Percentiles rank a stretch among this genome's conserved stretches.
These are phyloP conservation scores for Acronicta alni DNA, from an alignment of 2,888 invertebrate genomes.

Conservation along the genomic window DNA sequence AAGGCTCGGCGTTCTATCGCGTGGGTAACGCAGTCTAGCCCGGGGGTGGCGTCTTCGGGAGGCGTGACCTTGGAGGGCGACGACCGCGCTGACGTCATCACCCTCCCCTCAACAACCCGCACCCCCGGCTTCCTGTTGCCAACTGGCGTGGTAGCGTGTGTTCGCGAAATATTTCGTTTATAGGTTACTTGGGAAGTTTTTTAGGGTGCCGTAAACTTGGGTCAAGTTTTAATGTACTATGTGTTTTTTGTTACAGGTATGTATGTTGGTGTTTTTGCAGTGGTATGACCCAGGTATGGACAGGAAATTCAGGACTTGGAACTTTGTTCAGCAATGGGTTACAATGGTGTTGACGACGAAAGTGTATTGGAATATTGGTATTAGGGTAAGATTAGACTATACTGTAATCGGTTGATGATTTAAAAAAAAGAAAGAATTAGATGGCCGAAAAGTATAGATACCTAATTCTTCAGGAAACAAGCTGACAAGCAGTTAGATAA, in stretches of 20 bases:
- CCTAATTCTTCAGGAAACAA: too few relatives aligned
- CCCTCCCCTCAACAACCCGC: slow-evolving; percentile 29
- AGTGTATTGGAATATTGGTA: too few relatives aligned
- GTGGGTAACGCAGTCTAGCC: slow-evolving; percentile 50
- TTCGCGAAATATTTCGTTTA: slow-evolving; percentile 52
- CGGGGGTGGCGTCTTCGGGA: slow-evolving; percentile 64
- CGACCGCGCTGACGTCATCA: slow-evolving; percentile 74
- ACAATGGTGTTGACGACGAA: too few relatives aligned
- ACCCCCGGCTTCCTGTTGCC: slow-evolving; percentile 62
- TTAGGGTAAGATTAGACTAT: too few relatives aligned
- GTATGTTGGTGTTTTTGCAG: slow-evolving; percentile 14
- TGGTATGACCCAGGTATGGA: too few relatives aligned
- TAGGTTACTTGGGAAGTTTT: slow-evolving; percentile 49
- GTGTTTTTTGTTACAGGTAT: slow-evolving; percentile 59
- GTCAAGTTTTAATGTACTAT: slow-evolving; percentile 41
- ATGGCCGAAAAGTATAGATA: too few relatives aligned
- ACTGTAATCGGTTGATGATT: too few relatives aligned
- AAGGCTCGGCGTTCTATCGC: slow-evolving; percentile 37
- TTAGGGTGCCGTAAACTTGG: slow-evolving; percentile 33
- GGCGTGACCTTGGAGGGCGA: slow-evolving; percentile 64
- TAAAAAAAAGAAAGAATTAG: too few relatives aligned
- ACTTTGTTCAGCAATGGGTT: background rate
- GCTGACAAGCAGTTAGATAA: too few relatives aligned
- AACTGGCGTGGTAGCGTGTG: slow-evolving; percentile 53
- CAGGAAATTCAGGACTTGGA: too few relatives aligned